Conservation (phyloP, 2,888 invertebrate genomes). For the Coronaproctus castanopsis region DNA sequence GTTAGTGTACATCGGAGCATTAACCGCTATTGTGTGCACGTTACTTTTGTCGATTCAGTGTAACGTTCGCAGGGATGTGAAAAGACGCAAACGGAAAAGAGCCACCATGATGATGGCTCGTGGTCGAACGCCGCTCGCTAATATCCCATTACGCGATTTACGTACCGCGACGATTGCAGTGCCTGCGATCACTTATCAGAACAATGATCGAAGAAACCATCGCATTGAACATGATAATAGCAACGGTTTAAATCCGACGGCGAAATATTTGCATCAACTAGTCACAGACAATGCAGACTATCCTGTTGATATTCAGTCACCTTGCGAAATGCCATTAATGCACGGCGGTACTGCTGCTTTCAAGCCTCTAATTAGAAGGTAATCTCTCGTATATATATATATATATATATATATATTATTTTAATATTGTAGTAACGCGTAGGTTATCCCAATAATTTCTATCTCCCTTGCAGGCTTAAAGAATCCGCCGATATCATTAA, state of each 20-base stretch:
- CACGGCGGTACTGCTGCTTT: not conserved
- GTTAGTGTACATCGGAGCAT: conserved; percentile 42
- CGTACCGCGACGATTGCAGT: conserved; percentile 5
- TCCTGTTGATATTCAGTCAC: not conserved
- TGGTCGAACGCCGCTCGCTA: conserved; percentile 9
- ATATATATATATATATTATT: too few species aligned
- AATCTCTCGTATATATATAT: too few species aligned
- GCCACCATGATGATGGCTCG: conserved; percentile 23
- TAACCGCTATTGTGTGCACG: conserved; percentile 39
- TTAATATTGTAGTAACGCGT: too few species aligned
- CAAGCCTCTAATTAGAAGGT: not conserved
- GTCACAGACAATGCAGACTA: too few species aligned
- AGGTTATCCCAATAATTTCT: too few species aligned
- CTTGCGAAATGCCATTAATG: not conserved
- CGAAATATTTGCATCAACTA: too few species aligned
- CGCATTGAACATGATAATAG: too few species aligned
- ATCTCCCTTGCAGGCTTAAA: too few species aligned
- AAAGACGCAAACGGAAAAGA: conserved; percentile 27
- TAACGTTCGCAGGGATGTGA: conserved; percentile 32
- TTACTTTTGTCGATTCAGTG: conserved; percentile 42
- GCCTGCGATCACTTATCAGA: not conserved
- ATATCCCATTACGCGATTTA: conserved; percentile 8
- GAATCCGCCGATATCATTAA: too few species aligned
- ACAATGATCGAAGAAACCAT: not conserved
- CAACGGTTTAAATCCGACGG: too few species aligned